Evolutionary conservation across 2,888 invertebrate genomes (phyloP).

Genomic region (Sphaeridia pumilis): DNA sequence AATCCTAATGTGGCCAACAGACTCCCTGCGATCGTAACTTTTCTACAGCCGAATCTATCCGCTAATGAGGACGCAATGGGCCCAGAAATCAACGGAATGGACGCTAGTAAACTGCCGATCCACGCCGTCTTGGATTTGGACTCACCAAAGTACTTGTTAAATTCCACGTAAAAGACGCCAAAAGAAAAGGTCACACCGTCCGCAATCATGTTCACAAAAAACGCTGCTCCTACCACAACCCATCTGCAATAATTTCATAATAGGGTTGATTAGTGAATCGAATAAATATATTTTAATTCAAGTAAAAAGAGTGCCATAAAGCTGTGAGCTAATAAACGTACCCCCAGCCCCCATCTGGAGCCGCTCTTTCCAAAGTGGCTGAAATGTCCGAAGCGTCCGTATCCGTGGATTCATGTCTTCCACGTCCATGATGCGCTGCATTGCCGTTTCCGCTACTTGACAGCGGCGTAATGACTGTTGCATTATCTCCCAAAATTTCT

Average conservation of each 20-base stretch:
- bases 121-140: constrained; percentile 77
- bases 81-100: constrained; percentile 75
- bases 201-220: constrained; percentile 78
- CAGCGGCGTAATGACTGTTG: not conserved
- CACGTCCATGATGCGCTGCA: constrained; percentile 17
- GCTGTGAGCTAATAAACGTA: constrained; percentile 12
- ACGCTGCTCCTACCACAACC: constrained; percentile 79
- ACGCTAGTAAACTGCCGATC: constrained; percentile 82
- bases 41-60: constrained; percentile 53
- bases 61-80: constrained; percentile 62
- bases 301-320: not conserved
- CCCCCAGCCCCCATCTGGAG: constrained; percentile 36
- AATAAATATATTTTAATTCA: too few relatives aligned
- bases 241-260: constrained; percentile 75
- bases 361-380: constrained; percentile 29
- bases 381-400: constrained; percentile 31
- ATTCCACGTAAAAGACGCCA: constrained; percentile 76
- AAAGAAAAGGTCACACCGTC: constrained; percentile 88
- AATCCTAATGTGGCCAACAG: constrained; percentile 64
- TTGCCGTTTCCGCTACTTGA: not conserved
- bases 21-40: constrained; percentile 65
- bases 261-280: too few relatives aligned
- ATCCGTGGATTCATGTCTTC: constrained; percentile 31
- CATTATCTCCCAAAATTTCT: not conserved
- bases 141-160: constrained; percentile 70